A percentile compares a stretch with the other conserved stretches of the same genome.
Evolutionary conservation across 35 echinoderm and acorn worm genomes (phyloP).

Genomic region (Lytechinus variegatus): DNA sequence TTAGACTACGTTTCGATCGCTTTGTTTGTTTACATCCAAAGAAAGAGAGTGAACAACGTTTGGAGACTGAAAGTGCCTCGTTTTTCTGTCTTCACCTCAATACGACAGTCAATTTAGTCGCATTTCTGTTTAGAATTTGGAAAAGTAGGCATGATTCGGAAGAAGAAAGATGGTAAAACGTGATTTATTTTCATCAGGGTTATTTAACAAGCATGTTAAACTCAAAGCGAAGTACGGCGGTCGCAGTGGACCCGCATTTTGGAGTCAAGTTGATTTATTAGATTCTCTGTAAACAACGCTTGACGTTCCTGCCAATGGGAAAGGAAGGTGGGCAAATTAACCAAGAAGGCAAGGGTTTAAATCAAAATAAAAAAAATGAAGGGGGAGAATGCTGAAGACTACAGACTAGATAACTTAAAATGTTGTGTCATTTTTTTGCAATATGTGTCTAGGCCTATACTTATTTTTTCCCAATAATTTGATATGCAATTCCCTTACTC

Average conservation of each 20-base stretch:
- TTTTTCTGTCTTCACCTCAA: constrained; percentile 39
- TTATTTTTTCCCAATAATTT: background rate
- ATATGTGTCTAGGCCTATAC: background rate
- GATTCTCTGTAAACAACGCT: background rate
- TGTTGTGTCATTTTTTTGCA: background rate
- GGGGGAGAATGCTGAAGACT: background rate
- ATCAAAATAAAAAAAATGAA: background rate
- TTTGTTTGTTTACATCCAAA: constrained; percentile 31
- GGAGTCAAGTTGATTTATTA: constrained; percentile 27
- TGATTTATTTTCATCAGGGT: constrained; percentile 22
- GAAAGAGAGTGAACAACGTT: constrained; percentile 20
- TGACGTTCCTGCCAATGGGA: background rate
- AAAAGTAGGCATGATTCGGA: constrained; percentile 5
- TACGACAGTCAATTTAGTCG: constrained; percentile 24
- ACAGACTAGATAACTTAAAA: background rate
- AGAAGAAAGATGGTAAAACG: constrained; percentile 16
- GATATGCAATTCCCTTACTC: background rate
- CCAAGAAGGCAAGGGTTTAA: background rate
- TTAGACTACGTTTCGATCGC: constrained; percentile 34
- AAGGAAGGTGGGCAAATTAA: background rate
- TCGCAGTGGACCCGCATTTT: background rate
- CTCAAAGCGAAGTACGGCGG: background rate
- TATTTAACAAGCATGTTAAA: constrained; percentile 14
- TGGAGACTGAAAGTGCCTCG: constrained; percentile 36
- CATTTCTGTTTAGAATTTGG: constrained; percentile 15